phyloP scores from a whole-genome alignment of 2,888 invertebrate species.

The Epirrhoe alternata region DNA sequence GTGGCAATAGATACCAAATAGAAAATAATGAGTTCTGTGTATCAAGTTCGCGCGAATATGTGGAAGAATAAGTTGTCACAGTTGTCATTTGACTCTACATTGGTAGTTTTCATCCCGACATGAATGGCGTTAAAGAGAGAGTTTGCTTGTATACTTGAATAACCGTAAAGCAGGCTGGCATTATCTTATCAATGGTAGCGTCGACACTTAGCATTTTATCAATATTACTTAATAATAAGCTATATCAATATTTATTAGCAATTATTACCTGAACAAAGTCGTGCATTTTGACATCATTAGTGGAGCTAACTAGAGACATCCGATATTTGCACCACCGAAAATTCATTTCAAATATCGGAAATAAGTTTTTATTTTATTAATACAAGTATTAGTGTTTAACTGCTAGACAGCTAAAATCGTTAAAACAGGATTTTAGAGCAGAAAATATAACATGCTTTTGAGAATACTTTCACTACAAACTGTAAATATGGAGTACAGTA shows the following conservation, averaged over 20 bases:
- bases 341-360: conserved; percentile 30
- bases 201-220: conserved; percentile 13
- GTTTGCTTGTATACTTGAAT: not conserved
- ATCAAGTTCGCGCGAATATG: not conserved
- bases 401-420: conserved; percentile 3
- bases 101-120: not conserved
- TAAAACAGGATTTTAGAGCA: not conserved
- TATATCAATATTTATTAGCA: conserved; percentile 20
- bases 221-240: conserved; percentile 8
- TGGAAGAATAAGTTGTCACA: not conserved
- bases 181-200: not conserved
- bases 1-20: not conserved
- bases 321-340: conserved; percentile 54
- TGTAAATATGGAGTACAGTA: no score
- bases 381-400: conserved; percentile 15
- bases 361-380: conserved; percentile 17
- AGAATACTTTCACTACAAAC: no score
- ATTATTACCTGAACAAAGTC: conserved; percentile 18
- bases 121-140: not conserved
- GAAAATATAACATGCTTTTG: not conserved
- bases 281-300: conserved; percentile 25
- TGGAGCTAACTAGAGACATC: conserved; percentile 20
- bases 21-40: not conserved
- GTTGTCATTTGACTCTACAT: not conserved
- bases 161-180: not conserved